Base-by-base conservation (phyloP, 2,797 vertebrate species). In the Nasua narica region DNA sequence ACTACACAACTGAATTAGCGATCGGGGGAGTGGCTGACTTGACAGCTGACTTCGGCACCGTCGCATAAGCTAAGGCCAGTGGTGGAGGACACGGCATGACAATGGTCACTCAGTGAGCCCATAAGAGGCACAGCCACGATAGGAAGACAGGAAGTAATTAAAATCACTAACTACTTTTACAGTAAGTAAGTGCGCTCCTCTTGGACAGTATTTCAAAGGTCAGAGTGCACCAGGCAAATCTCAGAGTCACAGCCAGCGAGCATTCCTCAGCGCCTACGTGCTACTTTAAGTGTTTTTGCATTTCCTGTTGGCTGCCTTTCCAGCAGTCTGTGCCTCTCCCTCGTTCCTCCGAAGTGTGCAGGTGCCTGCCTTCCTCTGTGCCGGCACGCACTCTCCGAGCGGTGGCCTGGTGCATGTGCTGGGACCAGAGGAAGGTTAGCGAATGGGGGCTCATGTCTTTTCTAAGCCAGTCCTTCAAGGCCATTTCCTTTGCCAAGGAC, bases 121-220 rank as follows among this genome's bases (percentile, higher is more conserved):
- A 56, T 21, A 52, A 2, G 0, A n/a, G 27, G 35, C 40, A 62
- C 10, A 5, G 32, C 21, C 32, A 69, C 4, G 14, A 54, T 46
- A 62, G n/a, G 54, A 69, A 89, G 69, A 92, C 19, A 90, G 48
- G 56, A 78, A 87, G 76, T 11, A 43, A 88, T 77, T 77, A 52
- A 50, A 77, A 52, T 52, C 9, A 77, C 32, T 62, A 83, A 62
- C n/a, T 37, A 79, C 40, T 32, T 62, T 40, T 62, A 62, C 11
- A 5, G 56, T 46, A 37, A 60, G 27, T 29, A 82, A 62, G 25
- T 46, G 60, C 2, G 18, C 27, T 56, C 58, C 83, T 87, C 46
- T 72, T 21, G 0, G 74, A 84, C 21, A 37, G 0, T 19, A 76
- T 50, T 54, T 77, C 52, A 52, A 40, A 86, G 52, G 37, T 70